A percentile compares a stretch with the other conserved stretches of the same genome.
phyloP scores from a whole-genome alignment of 2,888 invertebrate genomes.

The Campoletis raptor region DNA sequence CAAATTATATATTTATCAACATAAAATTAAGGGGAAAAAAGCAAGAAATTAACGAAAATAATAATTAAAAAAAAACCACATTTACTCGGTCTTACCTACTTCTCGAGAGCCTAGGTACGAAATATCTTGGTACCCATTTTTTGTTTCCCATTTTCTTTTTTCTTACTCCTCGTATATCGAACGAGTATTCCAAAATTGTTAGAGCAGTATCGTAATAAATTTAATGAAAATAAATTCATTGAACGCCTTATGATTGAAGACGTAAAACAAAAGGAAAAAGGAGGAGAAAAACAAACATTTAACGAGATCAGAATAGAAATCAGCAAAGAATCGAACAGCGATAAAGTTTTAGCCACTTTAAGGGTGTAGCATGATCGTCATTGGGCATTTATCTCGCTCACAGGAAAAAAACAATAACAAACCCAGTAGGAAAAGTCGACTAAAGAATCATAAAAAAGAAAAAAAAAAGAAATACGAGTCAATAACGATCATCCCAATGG shows the following conservation, averaged over 20 bases:
- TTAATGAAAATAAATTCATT: constrained; percentile 68
- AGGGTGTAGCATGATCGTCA: constrained; percentile 40
- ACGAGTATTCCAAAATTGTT: constrained; percentile 65
- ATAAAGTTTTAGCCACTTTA: constrained; percentile 35
- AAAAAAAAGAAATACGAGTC: constrained; percentile 52
- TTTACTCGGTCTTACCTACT: constrained; percentile 49
- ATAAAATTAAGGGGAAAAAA: constrained; percentile 39
- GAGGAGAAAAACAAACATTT: constrained; percentile 15
- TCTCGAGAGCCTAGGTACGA: constrained; percentile 61
- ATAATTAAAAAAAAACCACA: constrained; percentile 42
- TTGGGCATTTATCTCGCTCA: constrained; percentile 54
- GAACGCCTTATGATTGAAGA: constrained; percentile 71
- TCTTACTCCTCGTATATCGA: constrained; percentile 38
- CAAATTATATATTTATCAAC: constrained; percentile 68
- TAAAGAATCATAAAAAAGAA: constrained; percentile 57
- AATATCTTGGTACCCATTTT: constrained; percentile 58
- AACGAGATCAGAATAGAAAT: constrained; percentile 29
- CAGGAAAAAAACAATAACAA: constrained; percentile 14
- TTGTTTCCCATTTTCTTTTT: constrained; percentile 34
- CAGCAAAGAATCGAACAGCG: constrained; percentile 33
- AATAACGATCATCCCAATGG: constrained; percentile 62
- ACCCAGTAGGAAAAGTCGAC: constrained; percentile 30
- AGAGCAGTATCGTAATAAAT: constrained; percentile 66
- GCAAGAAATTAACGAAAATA: constrained; percentile 20
- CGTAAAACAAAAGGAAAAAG: constrained; percentile 15